Base-by-base conservation (phyloP, 1,140 invertebrate species). In the Trialeurodes vaporariorum region DNA sequence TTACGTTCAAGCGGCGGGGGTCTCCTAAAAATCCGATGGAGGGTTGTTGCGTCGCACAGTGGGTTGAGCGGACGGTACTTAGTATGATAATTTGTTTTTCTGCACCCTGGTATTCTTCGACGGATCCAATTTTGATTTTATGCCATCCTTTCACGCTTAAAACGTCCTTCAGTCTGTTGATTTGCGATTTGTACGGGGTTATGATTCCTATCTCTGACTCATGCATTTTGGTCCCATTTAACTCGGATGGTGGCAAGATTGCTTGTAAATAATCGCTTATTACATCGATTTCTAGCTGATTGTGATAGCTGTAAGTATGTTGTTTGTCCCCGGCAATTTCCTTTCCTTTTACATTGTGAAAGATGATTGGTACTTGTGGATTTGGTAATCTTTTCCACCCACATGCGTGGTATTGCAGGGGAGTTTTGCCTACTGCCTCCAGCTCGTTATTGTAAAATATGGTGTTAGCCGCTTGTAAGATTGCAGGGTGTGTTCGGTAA, bases 381-480 rank as follows among this genome's bases (percentile, higher is more conserved):
- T 49, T 49, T 49, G 34, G 34, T 17, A 49, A 49, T 17, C 5
- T 5, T 49, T 5, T 5, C 5, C 34, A 49, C 5, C 17, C 17
- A 17, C 5, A 17, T 5, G 34, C 34, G 34, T 9, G 34, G 17
- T 49, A 9, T 5, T 9, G 5, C 17, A 49, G 5, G 17, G 5
- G 5, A 5, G 5, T 49, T 49, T 5, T 5, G 5, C 5, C 34
- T 17, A 49, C 17, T 49, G 34, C 5, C 5, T 81, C 75, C 5
- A 94, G 79, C 73, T 88, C 85, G 24, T 79, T 79, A 72, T 91
- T 84, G 76, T 97, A 96, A 78, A 96, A 97, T 67, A 93, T 77
- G 59, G 81, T 77, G 74, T 88, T 95, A 13, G 92, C 86, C 21
- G 93, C 72, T 17, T 80, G 76, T 34, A 96, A 76, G 62, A 96